Percentiles rank a stretch among this genome's conserved stretches.
These are phyloP conservation scores for Bos indicus DNA, from an alignment of 2,113 vertebrate species.

Conservation along the genomic window DNA sequence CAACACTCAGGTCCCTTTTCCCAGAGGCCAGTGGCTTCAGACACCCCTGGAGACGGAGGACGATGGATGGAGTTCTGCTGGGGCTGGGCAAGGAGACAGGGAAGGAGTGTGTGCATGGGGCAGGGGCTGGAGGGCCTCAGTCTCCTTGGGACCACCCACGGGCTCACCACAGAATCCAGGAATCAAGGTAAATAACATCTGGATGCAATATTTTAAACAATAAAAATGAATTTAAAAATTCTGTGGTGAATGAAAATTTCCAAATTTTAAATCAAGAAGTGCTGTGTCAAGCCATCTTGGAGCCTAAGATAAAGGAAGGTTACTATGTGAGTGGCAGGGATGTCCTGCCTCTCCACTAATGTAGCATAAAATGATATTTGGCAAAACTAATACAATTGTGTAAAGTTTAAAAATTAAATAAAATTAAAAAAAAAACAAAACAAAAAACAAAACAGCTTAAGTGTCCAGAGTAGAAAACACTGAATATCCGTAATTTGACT, in stretches of 20 bases:
- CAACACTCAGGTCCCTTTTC: background rate
- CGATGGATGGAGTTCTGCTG: rapidly evolving
- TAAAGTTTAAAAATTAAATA: too few species aligned
- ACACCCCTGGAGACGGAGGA: rapidly evolving
- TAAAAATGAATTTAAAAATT: background rate
- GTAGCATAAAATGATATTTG: background rate
- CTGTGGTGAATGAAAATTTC: background rate
- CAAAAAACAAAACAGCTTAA: rapidly evolving
- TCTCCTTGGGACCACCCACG: background rate
- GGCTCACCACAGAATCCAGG: background rate
- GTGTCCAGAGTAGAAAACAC: rapidly evolving
- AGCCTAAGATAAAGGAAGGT: background rate
- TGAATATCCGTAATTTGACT: background rate
- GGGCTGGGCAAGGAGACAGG: background rate
- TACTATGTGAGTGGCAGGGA: background rate
- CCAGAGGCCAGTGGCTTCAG: background rate
- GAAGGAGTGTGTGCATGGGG: rapidly evolving
- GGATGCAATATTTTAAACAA: background rate
- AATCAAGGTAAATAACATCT: background rate
- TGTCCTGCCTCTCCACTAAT: rapidly evolving
- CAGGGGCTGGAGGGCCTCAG: rapidly evolving
- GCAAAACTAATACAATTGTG: too few species aligned
- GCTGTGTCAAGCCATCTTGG: background rate
- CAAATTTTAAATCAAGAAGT: background rate
- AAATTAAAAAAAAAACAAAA: too few species aligned